phyloP scores from a whole-genome alignment of 2,888 invertebrate genomes.

The Phalera bucephala region DNA sequence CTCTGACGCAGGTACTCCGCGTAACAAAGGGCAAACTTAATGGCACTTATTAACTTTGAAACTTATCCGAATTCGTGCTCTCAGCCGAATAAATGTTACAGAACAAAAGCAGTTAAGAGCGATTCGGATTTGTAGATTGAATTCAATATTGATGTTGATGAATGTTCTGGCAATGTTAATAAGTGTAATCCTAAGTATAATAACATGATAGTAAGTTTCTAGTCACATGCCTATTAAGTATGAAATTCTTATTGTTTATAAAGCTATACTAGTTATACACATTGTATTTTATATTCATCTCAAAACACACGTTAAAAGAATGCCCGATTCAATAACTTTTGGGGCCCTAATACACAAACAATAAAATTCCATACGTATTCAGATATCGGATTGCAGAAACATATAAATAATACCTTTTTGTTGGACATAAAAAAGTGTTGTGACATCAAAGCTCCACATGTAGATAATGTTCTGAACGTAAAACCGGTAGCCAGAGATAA shows the following conservation, averaged over 20 bases:
- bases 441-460: constrained; percentile 52
- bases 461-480: constrained; percentile 60
- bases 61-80: constrained; percentile 21
- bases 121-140: background rate
- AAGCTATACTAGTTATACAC: no score
- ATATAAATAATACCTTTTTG: constrained; percentile 50
- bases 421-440: constrained; percentile 54
- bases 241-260: no score
- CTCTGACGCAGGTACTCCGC: constrained; percentile 30
- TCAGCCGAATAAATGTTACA: constrained; percentile 24
- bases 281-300: no score
- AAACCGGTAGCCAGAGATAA: constrained; percentile 65
- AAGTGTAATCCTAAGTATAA: no score
- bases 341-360: constrained; percentile 13
- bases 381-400: constrained; percentile 51
- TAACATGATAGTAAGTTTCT: no score
- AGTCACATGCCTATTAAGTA: no score
- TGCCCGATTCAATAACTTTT: constrained; percentile 18
- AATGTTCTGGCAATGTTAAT: no score
- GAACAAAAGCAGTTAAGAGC: constrained; percentile 13
- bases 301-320: background rate
- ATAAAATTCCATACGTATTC: constrained; percentile 24
- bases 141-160: no score
- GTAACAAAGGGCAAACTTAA: constrained; percentile 41
- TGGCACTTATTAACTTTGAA: constrained; percentile 29